Percentiles rank a stretch among this genome's conserved stretches.
These are phyloP conservation scores for Typhlichthys eigenmanni DNA, from an alignment of 2,797 vertebrate genomes.

Conservation along the genomic window DNA sequence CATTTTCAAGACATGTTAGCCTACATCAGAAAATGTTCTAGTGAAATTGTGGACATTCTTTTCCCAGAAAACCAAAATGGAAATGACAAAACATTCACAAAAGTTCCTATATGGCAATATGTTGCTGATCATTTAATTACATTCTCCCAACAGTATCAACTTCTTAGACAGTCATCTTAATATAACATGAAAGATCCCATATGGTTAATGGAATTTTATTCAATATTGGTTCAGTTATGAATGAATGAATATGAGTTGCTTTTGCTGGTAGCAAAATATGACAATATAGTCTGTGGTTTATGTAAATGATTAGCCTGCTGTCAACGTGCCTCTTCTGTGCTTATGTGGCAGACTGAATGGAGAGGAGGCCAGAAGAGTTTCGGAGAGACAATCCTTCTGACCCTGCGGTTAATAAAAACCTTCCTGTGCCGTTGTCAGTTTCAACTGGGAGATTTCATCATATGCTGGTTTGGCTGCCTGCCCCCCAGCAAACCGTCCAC, in stretches of 20 bases:
- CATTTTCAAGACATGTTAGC: too few species aligned
- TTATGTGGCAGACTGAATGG: constrained; percentile 22
- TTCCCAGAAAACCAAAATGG: too few species aligned
- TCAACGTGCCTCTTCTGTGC: constrained; percentile 34
- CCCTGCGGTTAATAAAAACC: constrained; percentile 76
- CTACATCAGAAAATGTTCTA: too few species aligned
- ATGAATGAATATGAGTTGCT: constrained; percentile 5
- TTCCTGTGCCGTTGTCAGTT: constrained; percentile 76
- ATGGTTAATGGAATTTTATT: too few species aligned
- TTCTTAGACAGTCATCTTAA: background rate
- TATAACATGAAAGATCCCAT: too few species aligned
- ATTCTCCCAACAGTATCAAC: background rate
- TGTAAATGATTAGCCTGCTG: constrained; percentile 38
- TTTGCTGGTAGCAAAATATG: constrained; percentile 15
- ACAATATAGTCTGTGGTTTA: constrained; percentile 9
- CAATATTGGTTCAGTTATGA: background rate
- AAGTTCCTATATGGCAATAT: background rate
- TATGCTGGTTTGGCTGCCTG: constrained; percentile 43
- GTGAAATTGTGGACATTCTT: too few species aligned
- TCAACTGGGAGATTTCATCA: constrained; percentile 68
- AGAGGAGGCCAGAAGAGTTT: constrained; percentile 36
- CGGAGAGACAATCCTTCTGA: constrained; percentile 61
- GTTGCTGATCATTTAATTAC: background rate
- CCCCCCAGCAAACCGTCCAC: constrained; percentile 49
- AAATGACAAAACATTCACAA: too few species aligned